A percentile compares a stretch with the other conserved stretches of the same genome.
Conservation (phyloP, 1,140 invertebrate genomes). For the Scaptomyza pallida region DNA sequence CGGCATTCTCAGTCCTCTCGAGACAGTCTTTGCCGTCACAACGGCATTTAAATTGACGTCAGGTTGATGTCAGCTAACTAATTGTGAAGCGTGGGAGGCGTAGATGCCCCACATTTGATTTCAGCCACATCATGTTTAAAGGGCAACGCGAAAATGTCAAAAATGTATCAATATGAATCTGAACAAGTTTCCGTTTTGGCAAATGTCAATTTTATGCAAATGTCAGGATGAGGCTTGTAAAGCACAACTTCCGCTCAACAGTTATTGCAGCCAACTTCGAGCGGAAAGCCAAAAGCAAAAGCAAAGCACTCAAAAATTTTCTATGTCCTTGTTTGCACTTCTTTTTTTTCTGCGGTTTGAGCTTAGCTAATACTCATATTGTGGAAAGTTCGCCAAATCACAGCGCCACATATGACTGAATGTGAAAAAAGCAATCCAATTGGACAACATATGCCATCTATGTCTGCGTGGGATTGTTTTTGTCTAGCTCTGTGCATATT, state of each 20-base stretch:
- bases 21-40: neutral
- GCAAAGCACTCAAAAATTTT: slow-evolving; percentile 30
- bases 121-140: slow-evolving; percentile 49
- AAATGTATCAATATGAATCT: slow-evolving; percentile 60
- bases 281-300: slow-evolving; percentile 41
- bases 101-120: slow-evolving; percentile 19
- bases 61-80: slow-evolving; percentile 1
- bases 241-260: slow-evolving; percentile 67
- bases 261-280: slow-evolving; percentile 53
- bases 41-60: slow-evolving; percentile 25
- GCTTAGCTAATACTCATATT: slow-evolving; percentile 21
- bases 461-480: no score
- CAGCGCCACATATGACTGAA: slow-evolving; percentile 31
- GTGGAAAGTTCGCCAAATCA: slow-evolving; percentile 34
- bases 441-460: slow-evolving; percentile 10
- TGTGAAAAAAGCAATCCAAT: slow-evolving; percentile 54
- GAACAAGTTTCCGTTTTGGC: slow-evolving; percentile 64
- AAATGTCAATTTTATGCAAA: slow-evolving; percentile 66
- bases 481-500: slow-evolving; percentile 63
- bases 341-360: slow-evolving; percentile 4
- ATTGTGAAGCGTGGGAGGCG: neutral
- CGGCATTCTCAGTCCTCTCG: neutral
- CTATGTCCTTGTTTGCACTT: slow-evolving; percentile 37
- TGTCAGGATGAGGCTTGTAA: slow-evolving; percentile 69
- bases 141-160: slow-evolving; percentile 1